phyloP scores from a whole-genome alignment of 2,113 vertebrate species.

The Ptilorrhoa leucosticta region DNA sequence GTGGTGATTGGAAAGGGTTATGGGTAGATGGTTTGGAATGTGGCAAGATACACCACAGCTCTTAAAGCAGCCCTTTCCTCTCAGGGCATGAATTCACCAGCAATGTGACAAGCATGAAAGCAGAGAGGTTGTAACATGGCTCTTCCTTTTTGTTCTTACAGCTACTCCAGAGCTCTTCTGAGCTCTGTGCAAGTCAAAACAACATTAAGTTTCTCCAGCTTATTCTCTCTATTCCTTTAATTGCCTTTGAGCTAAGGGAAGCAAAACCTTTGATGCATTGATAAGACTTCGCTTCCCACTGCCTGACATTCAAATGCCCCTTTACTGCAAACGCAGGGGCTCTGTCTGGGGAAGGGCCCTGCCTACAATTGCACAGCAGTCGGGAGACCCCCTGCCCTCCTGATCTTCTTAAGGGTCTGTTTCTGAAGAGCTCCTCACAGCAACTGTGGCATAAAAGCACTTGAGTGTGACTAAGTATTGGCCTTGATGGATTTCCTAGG shows the following conservation, averaged over 20 bases:
- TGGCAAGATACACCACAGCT: not conserved
- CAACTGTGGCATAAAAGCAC: conserved; percentile 25
- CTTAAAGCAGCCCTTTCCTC: not conserved
- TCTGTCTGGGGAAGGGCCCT: not conserved
- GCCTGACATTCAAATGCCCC: conserved; percentile 1
- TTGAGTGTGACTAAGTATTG: conserved; percentile 23
- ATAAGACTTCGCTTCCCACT: not conserved
- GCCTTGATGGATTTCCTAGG: conserved; percentile 39
- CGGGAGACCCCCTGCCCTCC: not conserved
- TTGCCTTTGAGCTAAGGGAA: not conserved
- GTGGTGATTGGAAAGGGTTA: not conserved
- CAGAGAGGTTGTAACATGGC: not conserved
- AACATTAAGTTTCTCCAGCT: not conserved
- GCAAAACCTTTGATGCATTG: not conserved
- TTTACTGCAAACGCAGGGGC: not conserved
- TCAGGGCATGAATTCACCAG: not conserved
- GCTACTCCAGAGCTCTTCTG: not conserved
- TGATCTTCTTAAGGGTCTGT: not conserved
- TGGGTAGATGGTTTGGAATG: not conserved
- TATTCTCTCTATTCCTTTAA: not conserved
- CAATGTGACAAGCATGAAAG: not conserved
- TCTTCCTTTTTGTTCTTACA: not conserved
- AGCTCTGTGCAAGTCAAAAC: not conserved
- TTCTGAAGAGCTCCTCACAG: not conserved
- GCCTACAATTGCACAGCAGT: not conserved